phyloP scores from a whole-genome alignment of 1,140 invertebrate genomes.

The Drosophila teissieri region DNA sequence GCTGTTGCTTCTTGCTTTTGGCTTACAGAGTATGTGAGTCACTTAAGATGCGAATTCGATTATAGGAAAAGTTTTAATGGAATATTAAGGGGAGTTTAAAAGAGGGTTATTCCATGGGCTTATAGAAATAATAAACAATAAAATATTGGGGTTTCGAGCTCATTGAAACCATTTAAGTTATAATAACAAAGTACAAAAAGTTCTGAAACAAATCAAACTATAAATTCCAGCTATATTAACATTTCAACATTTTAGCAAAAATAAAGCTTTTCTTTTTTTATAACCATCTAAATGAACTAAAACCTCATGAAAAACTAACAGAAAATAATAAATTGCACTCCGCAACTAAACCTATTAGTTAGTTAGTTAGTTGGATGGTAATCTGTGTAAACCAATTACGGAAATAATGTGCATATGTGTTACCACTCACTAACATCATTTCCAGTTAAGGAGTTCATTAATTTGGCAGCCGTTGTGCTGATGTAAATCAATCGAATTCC shows the following conservation, averaged over 20 bases:
- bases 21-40: constrained; percentile 50
- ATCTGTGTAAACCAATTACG: background rate
- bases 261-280: too few relatives aligned
- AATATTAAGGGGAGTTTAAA: background rate
- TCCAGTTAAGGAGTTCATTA: background rate
- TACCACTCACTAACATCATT: background rate
- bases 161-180: background rate
- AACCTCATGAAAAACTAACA: too few relatives aligned
- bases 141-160: background rate
- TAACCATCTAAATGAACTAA: too few relatives aligned
- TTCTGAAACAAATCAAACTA: too few relatives aligned
- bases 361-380: too few relatives aligned
- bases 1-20: constrained; percentile 43
- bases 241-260: too few relatives aligned
- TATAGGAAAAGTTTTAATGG: constrained; percentile 27
- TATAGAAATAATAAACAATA: background rate
- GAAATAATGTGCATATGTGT: background rate
- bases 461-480: background rate
- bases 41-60: constrained; percentile 53
- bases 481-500: background rate
- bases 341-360: too few relatives aligned
- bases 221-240: too few relatives aligned
- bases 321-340: too few relatives aligned
- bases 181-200: too few relatives aligned
- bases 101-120: constrained; percentile 5